These are phyloP conservation scores for Shargacucullia verbasci DNA, from an alignment of 2,888 invertebrate genomes.

Conservation along the genomic window DNA sequence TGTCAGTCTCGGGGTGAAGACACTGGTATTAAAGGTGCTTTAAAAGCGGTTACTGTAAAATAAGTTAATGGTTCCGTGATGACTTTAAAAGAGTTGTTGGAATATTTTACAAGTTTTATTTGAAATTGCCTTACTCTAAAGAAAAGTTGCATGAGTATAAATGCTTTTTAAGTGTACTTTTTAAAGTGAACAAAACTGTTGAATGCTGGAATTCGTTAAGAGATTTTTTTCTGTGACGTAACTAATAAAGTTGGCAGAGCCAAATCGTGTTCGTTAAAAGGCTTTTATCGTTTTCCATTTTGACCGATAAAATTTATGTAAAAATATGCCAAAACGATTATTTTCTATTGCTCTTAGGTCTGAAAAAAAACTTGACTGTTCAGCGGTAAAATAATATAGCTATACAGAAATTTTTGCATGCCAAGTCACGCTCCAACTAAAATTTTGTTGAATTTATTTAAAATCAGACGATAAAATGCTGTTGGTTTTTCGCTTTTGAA, in stretches of 20 bases:
- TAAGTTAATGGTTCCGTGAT: slow-evolving; percentile 52
- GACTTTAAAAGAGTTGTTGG: slow-evolving; percentile 48
- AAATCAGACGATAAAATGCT: slow-evolving; percentile 54
- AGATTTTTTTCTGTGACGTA: slow-evolving; percentile 17
- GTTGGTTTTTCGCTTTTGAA: slow-evolving; percentile 46
- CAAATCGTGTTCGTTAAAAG: slow-evolving; percentile 52
- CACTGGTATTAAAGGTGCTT: slow-evolving; percentile 40
- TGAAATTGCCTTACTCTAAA: slow-evolving; percentile 32
- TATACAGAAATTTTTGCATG: slow-evolving; percentile 46
- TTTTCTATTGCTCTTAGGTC: slow-evolving; percentile 51
- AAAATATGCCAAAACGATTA: slow-evolving; percentile 50
- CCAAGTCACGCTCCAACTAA: slow-evolving; percentile 59
- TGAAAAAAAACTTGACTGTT: slow-evolving; percentile 52
- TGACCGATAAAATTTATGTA: slow-evolving; percentile 53
- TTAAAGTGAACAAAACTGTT: slow-evolving; percentile 39
- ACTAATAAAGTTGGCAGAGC: slow-evolving; percentile 33
- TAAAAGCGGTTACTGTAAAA: slow-evolving; percentile 39
- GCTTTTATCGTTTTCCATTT: slow-evolving; percentile 57
- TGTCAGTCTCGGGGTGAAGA: slow-evolving; percentile 39
- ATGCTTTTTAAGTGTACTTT: slow-evolving; percentile 34
- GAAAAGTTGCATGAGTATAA: slow-evolving; percentile 41
- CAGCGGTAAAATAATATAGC: slow-evolving; percentile 45
- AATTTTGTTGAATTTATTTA: slow-evolving; percentile 58
- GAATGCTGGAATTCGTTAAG: slow-evolving; percentile 21
- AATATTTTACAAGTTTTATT: slow-evolving; percentile 43